Percentiles rank a stretch among this genome's conserved stretches.
These are phyloP conservation scores for Argyresthia goedartella DNA, from an alignment of 2,888 invertebrate species.

Conservation along the genomic window DNA sequence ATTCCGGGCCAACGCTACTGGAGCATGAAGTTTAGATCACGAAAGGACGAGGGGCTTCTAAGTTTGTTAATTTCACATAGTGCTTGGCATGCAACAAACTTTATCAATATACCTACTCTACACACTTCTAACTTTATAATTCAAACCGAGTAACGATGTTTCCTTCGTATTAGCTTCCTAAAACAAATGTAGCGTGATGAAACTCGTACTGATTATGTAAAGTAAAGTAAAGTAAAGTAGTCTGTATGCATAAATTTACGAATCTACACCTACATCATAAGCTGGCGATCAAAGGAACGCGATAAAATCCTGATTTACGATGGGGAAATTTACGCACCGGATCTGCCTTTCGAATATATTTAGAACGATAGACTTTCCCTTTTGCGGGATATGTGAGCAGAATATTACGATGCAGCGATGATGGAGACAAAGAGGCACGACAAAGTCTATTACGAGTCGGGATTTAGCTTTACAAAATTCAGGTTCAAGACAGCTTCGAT, in stretches of 20 bases:
- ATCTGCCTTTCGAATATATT: slow-evolving; percentile 35
- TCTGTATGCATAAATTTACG: too few relatives aligned
- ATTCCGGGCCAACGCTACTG: slow-evolving; percentile 21
- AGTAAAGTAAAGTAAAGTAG: too few relatives aligned
- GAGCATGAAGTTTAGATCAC: slow-evolving; percentile 28
- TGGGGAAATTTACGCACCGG: slow-evolving; percentile 25
- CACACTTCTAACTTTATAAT: slow-evolving; percentile 36
- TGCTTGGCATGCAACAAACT: slow-evolving; percentile 21
- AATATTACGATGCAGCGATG: slow-evolving; percentile 20
- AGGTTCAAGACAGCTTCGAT: too few relatives aligned
- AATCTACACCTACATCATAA: not conserved
- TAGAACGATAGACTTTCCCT: slow-evolving; percentile 29
- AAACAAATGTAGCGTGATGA: too few relatives aligned
- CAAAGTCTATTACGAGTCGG: not conserved
- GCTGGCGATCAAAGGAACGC: not conserved
- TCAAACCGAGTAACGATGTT: slow-evolving; percentile 9
- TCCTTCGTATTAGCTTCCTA: not conserved
- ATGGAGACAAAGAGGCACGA: slow-evolving; percentile 21
- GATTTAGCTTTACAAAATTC: too few relatives aligned
- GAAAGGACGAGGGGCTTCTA: slow-evolving; percentile 34
- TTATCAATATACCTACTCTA: slow-evolving; percentile 37
- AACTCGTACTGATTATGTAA: too few relatives aligned
- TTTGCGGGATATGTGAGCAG: slow-evolving; percentile 22
- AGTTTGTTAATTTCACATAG: slow-evolving; percentile 60
- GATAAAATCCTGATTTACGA: slow-evolving; percentile 25